A percentile compares a stretch with the other conserved stretches of the same genome.
These are phyloP conservation scores for Poeciliopsis prolifica DNA, from an alignment of 2,113 vertebrate genomes.

Conservation along the genomic window DNA sequence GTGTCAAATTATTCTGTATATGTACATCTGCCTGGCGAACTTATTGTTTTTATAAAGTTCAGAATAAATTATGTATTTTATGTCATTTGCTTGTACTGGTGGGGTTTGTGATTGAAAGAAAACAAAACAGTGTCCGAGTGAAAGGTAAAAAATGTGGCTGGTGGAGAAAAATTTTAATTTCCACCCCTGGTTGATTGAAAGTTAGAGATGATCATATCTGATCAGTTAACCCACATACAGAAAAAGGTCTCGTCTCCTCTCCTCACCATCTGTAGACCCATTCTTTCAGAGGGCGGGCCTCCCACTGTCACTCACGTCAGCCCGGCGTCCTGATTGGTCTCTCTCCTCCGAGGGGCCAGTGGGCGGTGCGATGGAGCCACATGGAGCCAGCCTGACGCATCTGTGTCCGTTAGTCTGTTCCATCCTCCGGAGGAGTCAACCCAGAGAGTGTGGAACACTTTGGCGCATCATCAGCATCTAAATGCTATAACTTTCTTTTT, in stretches of 20 bases:
- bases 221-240: background rate
- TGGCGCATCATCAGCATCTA: slow-evolving; percentile 19
- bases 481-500: background rate
- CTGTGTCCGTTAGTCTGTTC: slow-evolving; percentile 46
- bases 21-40: no score
- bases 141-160: no score
- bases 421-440: slow-evolving; percentile 45
- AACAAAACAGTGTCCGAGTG: no score
- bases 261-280: slow-evolving; percentile 23
- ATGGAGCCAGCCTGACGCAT: slow-evolving; percentile 59
- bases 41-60: no score
- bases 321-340: slow-evolving; percentile 49
- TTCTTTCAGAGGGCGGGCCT: slow-evolving; percentile 49
- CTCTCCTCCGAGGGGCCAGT: slow-evolving; percentile 11
- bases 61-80: no score
- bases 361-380: slow-evolving; percentile 67
- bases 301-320: slow-evolving; percentile 18
- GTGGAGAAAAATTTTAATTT: no score
- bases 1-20: no score
- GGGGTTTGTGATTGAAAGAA: no score
- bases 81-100: no score
- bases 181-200: background rate
- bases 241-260: background rate
- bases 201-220: background rate
- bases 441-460: slow-evolving; percentile 24